Evolutionary conservation across 2,797 vertebrate species (phyloP).

Genomic region (Cossypha dichroa): DNA sequence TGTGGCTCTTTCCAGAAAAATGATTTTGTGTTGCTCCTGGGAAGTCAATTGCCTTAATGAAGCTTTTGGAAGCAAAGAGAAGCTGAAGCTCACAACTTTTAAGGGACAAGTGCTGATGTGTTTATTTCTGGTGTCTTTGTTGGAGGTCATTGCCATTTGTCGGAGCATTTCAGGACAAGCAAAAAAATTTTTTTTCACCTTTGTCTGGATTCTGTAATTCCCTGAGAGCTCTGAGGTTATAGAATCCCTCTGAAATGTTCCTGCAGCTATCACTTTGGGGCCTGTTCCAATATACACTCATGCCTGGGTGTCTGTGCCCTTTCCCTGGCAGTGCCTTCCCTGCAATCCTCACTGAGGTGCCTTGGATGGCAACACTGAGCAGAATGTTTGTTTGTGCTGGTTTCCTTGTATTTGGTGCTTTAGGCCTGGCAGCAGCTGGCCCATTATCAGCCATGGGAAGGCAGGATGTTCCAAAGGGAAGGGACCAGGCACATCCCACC

Average conservation of each 20-base stretch:
- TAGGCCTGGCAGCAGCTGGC: background rate
- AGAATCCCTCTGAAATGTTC: background rate
- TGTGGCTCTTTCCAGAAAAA: background rate
- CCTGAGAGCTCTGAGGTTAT: background rate
- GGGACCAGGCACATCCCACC: background rate
- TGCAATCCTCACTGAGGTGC: background rate
- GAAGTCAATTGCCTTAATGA: background rate
- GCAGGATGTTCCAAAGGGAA: background rate
- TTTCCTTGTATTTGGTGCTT: background rate
- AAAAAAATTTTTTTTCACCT: background rate
- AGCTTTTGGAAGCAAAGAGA: background rate
- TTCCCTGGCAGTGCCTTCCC: background rate
- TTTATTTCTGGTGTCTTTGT: background rate
- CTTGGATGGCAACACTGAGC: background rate
- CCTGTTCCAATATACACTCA: background rate
- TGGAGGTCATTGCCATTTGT: background rate
- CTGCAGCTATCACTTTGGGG: background rate
- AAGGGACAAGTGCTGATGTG: background rate
- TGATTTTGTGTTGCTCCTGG: background rate
- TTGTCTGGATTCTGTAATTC: background rate
- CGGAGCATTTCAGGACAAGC: background rate
- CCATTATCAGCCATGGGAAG: background rate
- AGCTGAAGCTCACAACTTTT: background rate
- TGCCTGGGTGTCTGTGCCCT: background rate
- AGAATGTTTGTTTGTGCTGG: background rate